These are phyloP conservation scores for Pediacus dermestoides DNA, from an alignment of 2,888 invertebrate genomes.

Conservation along the genomic window DNA sequence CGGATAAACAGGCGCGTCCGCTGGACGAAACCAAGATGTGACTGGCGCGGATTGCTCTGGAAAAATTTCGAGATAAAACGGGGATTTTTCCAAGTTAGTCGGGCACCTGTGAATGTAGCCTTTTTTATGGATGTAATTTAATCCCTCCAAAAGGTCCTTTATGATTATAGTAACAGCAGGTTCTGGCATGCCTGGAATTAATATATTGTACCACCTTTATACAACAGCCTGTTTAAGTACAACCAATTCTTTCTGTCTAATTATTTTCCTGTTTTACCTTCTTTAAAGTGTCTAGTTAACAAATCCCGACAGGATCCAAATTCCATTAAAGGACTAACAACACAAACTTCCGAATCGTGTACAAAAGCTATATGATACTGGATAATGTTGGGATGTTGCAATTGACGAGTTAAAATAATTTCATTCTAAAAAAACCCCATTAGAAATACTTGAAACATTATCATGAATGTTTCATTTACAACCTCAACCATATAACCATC, in stretches of 20 bases:
- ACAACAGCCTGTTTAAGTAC: constrained; percentile 6
- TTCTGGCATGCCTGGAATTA: constrained; percentile 71
- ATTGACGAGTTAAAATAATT: constrained; percentile 70
- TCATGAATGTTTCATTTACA: constrained; percentile 10
- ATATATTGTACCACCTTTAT: constrained; percentile 5
- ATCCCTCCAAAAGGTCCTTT: constrained; percentile 71
- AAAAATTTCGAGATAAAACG: constrained; percentile 50
- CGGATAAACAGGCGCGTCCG: constrained; percentile 71
- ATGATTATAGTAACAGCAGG: constrained; percentile 75
- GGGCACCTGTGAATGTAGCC: constrained; percentile 78
- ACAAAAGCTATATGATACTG: constrained; percentile 75
- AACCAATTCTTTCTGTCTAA: neutral
- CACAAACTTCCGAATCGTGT: constrained; percentile 70
- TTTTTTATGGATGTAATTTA: constrained; percentile 81
- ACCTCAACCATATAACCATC: constrained; percentile 60
- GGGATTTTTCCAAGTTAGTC: constrained; percentile 32
- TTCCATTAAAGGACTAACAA: constrained; percentile 78
- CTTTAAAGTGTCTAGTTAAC: constrained; percentile 68
- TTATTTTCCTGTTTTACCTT: constrained; percentile 43
- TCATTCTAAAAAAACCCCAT: constrained; percentile 62
- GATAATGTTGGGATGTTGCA: constrained; percentile 76
- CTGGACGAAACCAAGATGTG: constrained; percentile 75
- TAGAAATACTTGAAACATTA: constrained; percentile 7
- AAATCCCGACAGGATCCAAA: constrained; percentile 82
- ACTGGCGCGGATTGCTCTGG: constrained; percentile 76